Conservation (phyloP, 2,797 vertebrate genomes). For the Carduelis carduelis region DNA sequence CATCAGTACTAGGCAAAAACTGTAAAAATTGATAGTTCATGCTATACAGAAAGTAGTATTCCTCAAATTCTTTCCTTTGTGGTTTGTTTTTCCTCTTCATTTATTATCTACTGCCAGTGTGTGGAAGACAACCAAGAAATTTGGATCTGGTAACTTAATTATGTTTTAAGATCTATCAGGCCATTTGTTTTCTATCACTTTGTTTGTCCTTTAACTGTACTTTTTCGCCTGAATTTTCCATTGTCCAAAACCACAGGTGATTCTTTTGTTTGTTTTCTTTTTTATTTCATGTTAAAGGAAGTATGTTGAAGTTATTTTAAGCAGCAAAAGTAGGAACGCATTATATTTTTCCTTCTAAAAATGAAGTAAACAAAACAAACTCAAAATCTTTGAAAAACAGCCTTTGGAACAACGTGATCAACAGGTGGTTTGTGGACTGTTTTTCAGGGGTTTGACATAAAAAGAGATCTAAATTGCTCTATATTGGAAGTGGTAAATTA, state of each 20-base stretch:
- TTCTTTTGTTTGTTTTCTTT: background rate
- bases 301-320: background rate
- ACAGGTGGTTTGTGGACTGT: background rate
- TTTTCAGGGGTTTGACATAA: background rate
- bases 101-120: background rate
- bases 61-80: background rate
- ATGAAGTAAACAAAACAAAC: background rate
- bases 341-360: background rate
- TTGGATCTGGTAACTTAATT: background rate
- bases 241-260: background rate
- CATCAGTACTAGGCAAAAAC: background rate
- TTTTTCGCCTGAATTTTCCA: constrained; percentile 20
- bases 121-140: background rate
- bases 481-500: background rate
- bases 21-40: background rate
- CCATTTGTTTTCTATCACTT: background rate
- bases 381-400: background rate
- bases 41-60: background rate
- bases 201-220: background rate
- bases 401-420: background rate
- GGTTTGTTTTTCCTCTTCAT: background rate
- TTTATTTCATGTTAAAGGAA: background rate
- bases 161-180: background rate
- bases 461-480: background rate
- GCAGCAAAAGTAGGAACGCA: background rate